phyloP scores from a whole-genome alignment of 2,888 invertebrate genomes.

The Eupithecia centaureata region DNA sequence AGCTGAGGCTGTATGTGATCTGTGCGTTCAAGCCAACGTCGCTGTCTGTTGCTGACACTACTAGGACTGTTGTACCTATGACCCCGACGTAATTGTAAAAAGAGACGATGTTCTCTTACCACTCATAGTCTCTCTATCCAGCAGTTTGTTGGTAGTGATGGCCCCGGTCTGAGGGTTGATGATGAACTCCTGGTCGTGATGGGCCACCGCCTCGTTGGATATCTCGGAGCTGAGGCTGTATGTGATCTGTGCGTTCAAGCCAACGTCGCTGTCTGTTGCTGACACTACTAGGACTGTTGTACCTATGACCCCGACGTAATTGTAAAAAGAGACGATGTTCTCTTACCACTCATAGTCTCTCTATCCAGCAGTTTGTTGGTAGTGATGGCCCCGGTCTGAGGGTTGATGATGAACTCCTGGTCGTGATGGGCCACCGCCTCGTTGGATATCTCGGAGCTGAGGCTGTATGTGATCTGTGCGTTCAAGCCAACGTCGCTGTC shows the following conservation, averaged over 20 bases:
- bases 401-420: constrained; percentile 93
- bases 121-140: constrained; percentile 93
- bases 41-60: constrained; percentile 95
- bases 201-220: constrained; percentile 86
- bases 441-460: constrained; percentile 84
- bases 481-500: constrained; percentile 98
- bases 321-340: not conserved
- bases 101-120: constrained; percentile 59
- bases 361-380: constrained; percentile 94
- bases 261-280: constrained; percentile 97
- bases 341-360: constrained; percentile 87
- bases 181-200: constrained; percentile 88
- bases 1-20: constrained; percentile 90
- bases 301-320: constrained; percentile 93
- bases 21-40: constrained; percentile 98
- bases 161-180: constrained; percentile 98
- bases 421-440: constrained; percentile 87
- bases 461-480: constrained; percentile 92
- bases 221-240: constrained; percentile 87
- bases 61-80: constrained; percentile 94
- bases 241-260: constrained; percentile 95
- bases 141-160: constrained; percentile 91
- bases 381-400: constrained; percentile 96
- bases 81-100: constrained; percentile 87
- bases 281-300: constrained; percentile 96